phyloP scores from a whole-genome alignment of 2,888 invertebrate genomes.

The Cosmia trapezina region DNA sequence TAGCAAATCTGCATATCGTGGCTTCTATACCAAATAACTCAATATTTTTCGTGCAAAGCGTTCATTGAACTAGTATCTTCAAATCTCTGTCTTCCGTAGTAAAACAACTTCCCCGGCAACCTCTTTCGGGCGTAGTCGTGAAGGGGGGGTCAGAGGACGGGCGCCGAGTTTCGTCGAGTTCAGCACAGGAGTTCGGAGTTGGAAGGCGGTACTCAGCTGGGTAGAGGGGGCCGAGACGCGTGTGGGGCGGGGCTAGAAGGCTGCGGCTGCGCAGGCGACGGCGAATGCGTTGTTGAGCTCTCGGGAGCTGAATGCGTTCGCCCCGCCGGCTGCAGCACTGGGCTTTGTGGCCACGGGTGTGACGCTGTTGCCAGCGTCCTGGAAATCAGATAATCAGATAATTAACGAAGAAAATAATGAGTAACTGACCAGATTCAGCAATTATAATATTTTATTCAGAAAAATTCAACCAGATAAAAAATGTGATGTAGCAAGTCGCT shows the following conservation, averaged over 20 bases:
- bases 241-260: constrained; percentile 84
- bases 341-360: constrained; percentile 95
- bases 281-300: constrained; percentile 86
- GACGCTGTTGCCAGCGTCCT: constrained; percentile 91
- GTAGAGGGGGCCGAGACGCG: constrained; percentile 84
- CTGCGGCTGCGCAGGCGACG: constrained; percentile 88
- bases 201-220: constrained; percentile 91
- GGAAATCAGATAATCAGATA: constrained; percentile 69
- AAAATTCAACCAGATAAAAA: too few relatives aligned
- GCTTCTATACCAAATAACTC: constrained; percentile 35
- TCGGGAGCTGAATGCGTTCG: constrained; percentile 94
- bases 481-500: not conserved
- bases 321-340: constrained; percentile 93
- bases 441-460: not conserved
- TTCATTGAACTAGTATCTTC: constrained; percentile 68
- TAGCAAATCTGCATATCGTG: constrained; percentile 23
- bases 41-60: constrained; percentile 64
- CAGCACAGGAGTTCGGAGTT: constrained; percentile 91
- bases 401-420: not conserved
- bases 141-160: constrained; percentile 85
- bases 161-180: constrained; percentile 90
- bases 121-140: constrained; percentile 79
- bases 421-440: not conserved
- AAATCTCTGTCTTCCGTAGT: constrained; percentile 70
- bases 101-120: constrained; percentile 84